Evolutionary conservation across 2,888 invertebrate genomes (phyloP), one percentile per base, ranked within the genome.

Genomic region (Homarus gammarus): DNA sequence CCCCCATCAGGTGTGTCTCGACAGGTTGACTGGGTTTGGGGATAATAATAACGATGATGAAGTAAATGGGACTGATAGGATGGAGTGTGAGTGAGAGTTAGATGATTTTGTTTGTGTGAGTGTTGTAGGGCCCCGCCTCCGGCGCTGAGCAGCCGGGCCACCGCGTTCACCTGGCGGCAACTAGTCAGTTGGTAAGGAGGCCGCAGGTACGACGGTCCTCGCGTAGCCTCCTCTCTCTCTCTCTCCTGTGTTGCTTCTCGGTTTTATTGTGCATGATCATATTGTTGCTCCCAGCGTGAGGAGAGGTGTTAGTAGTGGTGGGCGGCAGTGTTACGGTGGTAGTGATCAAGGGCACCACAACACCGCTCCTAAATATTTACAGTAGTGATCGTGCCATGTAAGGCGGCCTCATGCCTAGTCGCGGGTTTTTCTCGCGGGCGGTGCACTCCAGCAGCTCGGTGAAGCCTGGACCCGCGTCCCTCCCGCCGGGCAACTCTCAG

Each of bases 391-490:
- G 73, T 73, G 79, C 79, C 72, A 86, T 87, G 87, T 81, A 61
- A 81, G 61, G 79, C 61, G 44, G 49, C n/a, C 75, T 64, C 33
- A 88, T 88, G 87, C 87, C 87, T 61, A 88, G 87, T 83, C 82
- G 83, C 64, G 83, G 87, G 83, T 88, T 88, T 68, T 88, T 88
- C 83, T 88, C 87, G n/a, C 87, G 87, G 87, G 87, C 87, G 73
- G 87, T 88, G 77, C 87, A 88, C 87, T 88, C 87, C 61, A 75
- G 87, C 77, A 79, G 79, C 79, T 88, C 87, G 8, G 87, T 88
- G 77, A 88, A 88, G 81, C 82, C 87, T 68, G 83, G 83, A 31
- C 87, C 87, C 75, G 56, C 87, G 33, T 73, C 87, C 77, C 79
- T 79, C 36, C 79, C 86, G 27, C 61, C 72, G 2, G 10, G 79